Conservation (phyloP, 1,140 invertebrate species). For the Trichonephila inaurata region DNA sequence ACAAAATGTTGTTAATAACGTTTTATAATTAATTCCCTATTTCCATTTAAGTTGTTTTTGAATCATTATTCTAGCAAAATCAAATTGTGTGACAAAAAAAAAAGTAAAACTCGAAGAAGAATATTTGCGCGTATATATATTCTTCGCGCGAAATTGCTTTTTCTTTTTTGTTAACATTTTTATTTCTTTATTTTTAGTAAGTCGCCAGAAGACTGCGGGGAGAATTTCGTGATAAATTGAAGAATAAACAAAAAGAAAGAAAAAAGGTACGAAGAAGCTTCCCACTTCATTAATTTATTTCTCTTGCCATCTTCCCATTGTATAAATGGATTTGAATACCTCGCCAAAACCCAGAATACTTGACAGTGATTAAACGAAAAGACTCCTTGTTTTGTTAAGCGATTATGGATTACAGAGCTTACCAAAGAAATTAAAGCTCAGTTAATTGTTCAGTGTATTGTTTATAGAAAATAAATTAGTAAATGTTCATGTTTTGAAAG, state of each 20-base stretch:
- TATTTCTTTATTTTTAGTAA: conserved; percentile 32
- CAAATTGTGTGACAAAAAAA: conserved; percentile 1
- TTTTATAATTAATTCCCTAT: not conserved
- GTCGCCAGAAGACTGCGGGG: not conserved
- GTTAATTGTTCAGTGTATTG: conserved; percentile 26
- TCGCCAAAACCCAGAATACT: conserved; percentile 20
- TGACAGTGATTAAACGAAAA: conserved; percentile 49
- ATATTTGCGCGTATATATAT: not conserved
- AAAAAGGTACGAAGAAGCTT: conserved; percentile 33
- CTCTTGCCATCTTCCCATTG: conserved; percentile 33
- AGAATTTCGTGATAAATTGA: conserved; percentile 32
- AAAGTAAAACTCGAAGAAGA: not conserved
- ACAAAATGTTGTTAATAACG: not conserved
- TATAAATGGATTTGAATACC: conserved; percentile 59
- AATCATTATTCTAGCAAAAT: not conserved
- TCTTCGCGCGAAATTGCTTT: conserved; percentile 12
- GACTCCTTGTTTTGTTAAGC: conserved; percentile 52
- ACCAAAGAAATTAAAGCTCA: conserved; percentile 10
- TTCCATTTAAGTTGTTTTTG: not conserved
- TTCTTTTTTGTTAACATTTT: not conserved
- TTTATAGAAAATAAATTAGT: conserved; percentile 24
- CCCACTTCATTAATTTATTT: conserved; percentile 58
- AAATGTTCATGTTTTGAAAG: conserved; percentile 12
- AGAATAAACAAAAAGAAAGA: conserved; percentile 40
- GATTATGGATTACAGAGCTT: conserved; percentile 46